Percentiles rank a stretch among this genome's conserved stretches.
Evolutionary conservation across 2,113 vertebrate genomes (phyloP).

Genomic region (Pterocles orientalis): DNA sequence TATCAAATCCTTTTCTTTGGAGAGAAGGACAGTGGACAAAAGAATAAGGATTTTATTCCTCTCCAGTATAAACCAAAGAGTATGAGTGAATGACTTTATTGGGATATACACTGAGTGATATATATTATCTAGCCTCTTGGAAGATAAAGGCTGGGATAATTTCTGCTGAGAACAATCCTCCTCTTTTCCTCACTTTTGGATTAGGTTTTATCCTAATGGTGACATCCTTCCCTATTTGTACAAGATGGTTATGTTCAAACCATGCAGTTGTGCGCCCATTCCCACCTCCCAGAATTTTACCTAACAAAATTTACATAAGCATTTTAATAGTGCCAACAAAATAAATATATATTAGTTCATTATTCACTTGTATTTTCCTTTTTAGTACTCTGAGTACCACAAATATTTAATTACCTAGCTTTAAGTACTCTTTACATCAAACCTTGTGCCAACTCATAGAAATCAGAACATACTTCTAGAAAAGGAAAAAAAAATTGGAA

Average conservation of each 20-base stretch:
- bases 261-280: neutral
- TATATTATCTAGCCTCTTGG: neutral
- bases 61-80: neutral
- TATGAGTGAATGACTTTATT: accelerated
- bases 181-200: neutral
- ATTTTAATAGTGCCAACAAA: neutral
- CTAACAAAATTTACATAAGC: neutral
- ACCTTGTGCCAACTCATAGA: neutral
- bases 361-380: neutral
- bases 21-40: neutral
- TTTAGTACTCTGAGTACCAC: neutral
- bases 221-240: accelerated
- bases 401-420: constrained; percentile 3
- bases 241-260: neutral
- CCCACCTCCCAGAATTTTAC: neutral
- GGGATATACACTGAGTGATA: neutral
- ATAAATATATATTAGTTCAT: neutral
- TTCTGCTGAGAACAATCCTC: neutral
- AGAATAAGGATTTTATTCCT: neutral
- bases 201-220: neutral
- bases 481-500: neutral
- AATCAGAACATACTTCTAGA: neutral
- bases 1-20: neutral
- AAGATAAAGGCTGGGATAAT: neutral
- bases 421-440: neutral